These are phyloP conservation scores for Zophobas atratus DNA, from an alignment of 1,140 invertebrate genomes.

Conservation along the genomic window DNA sequence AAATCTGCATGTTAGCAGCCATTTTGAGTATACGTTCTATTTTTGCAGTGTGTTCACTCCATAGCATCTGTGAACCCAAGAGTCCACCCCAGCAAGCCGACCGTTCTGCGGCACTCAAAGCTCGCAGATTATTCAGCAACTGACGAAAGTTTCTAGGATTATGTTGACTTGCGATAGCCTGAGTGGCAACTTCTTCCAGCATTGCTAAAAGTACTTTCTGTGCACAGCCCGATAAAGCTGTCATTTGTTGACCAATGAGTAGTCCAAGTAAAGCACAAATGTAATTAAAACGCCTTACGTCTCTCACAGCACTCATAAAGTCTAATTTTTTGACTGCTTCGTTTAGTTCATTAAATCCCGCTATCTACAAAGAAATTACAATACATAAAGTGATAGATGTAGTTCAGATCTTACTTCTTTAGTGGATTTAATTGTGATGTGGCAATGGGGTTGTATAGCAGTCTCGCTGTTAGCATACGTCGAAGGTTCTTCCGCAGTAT, in stretches of 20 bases:
- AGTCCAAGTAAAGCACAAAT: conserved; percentile 94
- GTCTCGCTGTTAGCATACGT: conserved; percentile 65
- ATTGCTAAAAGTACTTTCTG: conserved; percentile 94
- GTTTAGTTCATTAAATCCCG: conserved; percentile 94
- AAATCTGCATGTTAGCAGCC: conserved; percentile 84
- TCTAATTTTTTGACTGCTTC: conserved; percentile 96
- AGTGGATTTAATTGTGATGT: conserved; percentile 92
- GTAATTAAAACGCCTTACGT: conserved; percentile 96
- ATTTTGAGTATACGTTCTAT: conserved; percentile 89
- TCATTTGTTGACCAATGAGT: conserved; percentile 87
- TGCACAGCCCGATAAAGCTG: conserved; percentile 90
- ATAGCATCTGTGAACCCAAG: conserved; percentile 89
- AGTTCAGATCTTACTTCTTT: conserved; percentile 79
- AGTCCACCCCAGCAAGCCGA: conserved; percentile 88
- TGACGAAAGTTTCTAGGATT: conserved; percentile 87
- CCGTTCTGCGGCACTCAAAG: conserved; percentile 72
- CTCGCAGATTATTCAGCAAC: conserved; percentile 82
- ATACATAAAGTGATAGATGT: neutral
- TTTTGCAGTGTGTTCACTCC: conserved; percentile 89
- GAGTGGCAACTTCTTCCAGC: conserved; percentile 92
- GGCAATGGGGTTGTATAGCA: conserved; percentile 88
- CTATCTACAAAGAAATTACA: conserved; percentile 77
- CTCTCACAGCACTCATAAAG: conserved; percentile 93
- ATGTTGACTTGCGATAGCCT: conserved; percentile 85
- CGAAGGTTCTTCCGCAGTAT: conserved; percentile 54